These are phyloP conservation scores for Plectus sambesii DNA, from an alignment of 1,140 invertebrate genomes.

Conservation along the genomic window DNA sequence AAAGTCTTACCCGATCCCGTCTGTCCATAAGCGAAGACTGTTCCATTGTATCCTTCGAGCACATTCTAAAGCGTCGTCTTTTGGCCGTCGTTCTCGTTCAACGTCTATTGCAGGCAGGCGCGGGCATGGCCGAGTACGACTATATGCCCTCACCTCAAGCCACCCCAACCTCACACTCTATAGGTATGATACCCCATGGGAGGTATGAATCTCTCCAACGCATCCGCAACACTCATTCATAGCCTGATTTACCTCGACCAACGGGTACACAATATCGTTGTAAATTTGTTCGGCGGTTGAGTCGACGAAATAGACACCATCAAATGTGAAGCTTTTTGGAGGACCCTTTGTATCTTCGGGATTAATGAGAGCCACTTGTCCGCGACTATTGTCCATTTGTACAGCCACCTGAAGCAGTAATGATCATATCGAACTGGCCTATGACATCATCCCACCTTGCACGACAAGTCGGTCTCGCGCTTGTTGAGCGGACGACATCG, in stretches of 20 bases:
- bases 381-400: conserved; percentile 56
- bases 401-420: conserved; percentile 58
- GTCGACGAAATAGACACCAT: conserved; percentile 56
- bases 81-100: background rate
- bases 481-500: conserved; percentile 77
- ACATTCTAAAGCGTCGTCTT: conserved; percentile 53
- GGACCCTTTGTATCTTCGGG: conserved; percentile 54
- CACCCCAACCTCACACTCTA: no score
- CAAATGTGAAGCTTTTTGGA: conserved; percentile 64
- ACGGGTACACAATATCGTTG: conserved; percentile 58
- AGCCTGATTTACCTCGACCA: conserved; percentile 60
- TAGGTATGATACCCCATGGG: background rate
- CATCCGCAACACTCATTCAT: conserved; percentile 1
- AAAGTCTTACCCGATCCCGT: conserved; percentile 54
- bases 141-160: no score
- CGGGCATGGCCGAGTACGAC: background rate
- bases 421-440: conserved; percentile 1
- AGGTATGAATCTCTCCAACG: conserved; percentile 15
- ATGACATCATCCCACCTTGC: conserved; percentile 53
- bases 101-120: background rate
- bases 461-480: conserved; percentile 60
- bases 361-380: conserved; percentile 54
- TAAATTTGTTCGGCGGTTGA: conserved; percentile 59
- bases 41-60: conserved; percentile 54
- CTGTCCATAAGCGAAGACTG: conserved; percentile 55